Evolutionary conservation across 2,888 invertebrate genomes (phyloP).

Genomic region (Chymomyza caudatula): DNA sequence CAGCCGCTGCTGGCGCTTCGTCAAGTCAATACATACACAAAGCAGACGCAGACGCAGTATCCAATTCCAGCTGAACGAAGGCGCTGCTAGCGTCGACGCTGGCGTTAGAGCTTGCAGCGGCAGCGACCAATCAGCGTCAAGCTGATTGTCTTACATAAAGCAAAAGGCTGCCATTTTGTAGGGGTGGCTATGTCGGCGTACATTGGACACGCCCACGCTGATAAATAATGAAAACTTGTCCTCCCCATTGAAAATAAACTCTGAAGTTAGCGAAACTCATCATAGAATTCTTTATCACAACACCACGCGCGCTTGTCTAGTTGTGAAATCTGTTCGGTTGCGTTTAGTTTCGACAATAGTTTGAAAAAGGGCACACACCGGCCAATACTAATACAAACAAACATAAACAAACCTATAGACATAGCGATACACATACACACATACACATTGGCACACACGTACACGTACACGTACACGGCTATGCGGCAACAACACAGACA

Average conservation of each 20-base stretch:
- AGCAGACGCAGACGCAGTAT: constrained; percentile 33
- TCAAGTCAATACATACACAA: constrained; percentile 39
- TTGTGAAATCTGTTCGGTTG: constrained; percentile 78
- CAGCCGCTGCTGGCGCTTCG: constrained; percentile 60
- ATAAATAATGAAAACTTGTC: constrained; percentile 76
- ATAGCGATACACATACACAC: neutral
- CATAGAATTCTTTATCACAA: constrained; percentile 78
- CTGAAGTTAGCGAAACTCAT: constrained; percentile 76
- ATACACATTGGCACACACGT: neutral
- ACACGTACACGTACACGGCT: neutral
- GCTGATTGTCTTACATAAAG: constrained; percentile 44
- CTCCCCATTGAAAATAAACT: constrained; percentile 72
- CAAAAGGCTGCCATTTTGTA: constrained; percentile 59
- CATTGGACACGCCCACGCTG: constrained; percentile 64
- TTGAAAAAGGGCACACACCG: constrained; percentile 28
- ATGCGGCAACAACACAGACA: neutral
- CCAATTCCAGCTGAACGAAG: constrained; percentile 69
- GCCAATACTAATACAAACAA: constrained; percentile 1
- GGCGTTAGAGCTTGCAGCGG: constrained; percentile 22
- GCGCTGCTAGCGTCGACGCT: constrained; percentile 21
- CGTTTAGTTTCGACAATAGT: constrained; percentile 73
- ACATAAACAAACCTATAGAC: neutral
- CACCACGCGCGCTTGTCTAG: constrained; percentile 77
- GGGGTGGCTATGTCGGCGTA: constrained; percentile 43
- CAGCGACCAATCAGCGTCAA: constrained; percentile 45